phyloP scores from a whole-genome alignment of 2,113 vertebrate genomes.

The Dolichotis patagonum region DNA sequence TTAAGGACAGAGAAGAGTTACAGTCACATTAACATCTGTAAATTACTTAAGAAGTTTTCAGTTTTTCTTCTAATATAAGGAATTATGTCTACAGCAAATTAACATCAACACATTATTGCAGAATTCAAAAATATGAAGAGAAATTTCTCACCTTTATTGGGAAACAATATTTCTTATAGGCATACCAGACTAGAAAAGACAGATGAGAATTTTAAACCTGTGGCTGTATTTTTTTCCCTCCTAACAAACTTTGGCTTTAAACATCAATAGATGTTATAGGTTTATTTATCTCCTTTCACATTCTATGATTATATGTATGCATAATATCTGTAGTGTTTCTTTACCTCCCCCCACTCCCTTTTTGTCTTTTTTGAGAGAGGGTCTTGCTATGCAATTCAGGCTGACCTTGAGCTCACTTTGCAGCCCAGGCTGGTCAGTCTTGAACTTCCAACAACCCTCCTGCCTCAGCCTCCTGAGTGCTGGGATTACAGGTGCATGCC shows the following conservation, averaged over 20 bases:
- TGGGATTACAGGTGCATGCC: too few species aligned
- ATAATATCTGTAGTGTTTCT: neutral
- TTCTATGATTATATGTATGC: neutral
- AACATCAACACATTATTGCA: neutral
- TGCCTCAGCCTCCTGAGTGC: too few species aligned
- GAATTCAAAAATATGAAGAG: constrained; percentile 35
- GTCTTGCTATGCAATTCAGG: too few species aligned
- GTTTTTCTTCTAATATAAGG: constrained; percentile 30
- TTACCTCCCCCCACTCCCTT: too few species aligned
- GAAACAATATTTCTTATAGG: constrained; percentile 16
- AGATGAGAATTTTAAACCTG: constrained; percentile 27
- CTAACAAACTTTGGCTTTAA: neutral
- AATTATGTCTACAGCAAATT: neutral
- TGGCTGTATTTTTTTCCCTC: neutral
- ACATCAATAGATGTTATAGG: neutral
- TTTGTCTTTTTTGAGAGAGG: too few species aligned
- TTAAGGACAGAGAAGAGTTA: constrained; percentile 61
- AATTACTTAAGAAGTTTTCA: neutral
- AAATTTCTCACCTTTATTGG: neutral
- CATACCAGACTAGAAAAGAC: neutral
- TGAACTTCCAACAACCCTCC: too few species aligned
- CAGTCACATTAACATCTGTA: neutral
- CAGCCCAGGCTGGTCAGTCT: too few species aligned
- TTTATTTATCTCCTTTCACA: neutral
- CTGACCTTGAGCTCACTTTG: too few species aligned